Evolutionary conservation across 2,797 vertebrate genomes (phyloP).

Genomic region (Melanotaenia parkinsoni): DNA sequence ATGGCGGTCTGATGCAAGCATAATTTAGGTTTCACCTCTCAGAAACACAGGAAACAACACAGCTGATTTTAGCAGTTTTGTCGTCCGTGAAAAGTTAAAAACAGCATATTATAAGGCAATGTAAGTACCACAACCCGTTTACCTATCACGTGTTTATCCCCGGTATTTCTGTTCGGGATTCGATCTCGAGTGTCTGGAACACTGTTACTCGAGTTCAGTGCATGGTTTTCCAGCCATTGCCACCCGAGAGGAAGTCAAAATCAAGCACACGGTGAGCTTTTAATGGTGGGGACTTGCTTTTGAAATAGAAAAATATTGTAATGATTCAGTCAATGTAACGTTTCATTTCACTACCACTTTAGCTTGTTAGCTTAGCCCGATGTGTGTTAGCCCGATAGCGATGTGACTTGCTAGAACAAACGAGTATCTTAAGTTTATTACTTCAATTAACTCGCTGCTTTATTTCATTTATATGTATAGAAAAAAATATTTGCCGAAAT

Average conservation of each 20-base stretch:
- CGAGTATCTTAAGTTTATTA: not conserved
- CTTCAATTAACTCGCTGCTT: not conserved
- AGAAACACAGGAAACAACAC: not conserved
- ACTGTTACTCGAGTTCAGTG: conserved; percentile 2
- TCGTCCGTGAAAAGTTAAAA: not conserved
- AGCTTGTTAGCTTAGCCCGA: conserved; percentile 64
- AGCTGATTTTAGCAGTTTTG: not conserved
- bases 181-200: conserved; percentile 52
- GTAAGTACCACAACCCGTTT: rapidly evolving
- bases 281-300: not conserved
- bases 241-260: conserved; percentile 24
- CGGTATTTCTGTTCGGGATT: conserved; percentile 53
- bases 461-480: rapidly evolving
- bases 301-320: not conserved
- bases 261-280: rapidly evolving
- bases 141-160: rapidly evolving
- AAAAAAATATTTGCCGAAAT: conserved; percentile 27
- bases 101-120: rapidly evolving
- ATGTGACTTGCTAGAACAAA: conserved; percentile 12
- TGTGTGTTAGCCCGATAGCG: conserved; percentile 44
- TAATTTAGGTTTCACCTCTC: conserved; percentile 19
- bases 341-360: not conserved
- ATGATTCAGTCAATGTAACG: too few species aligned
- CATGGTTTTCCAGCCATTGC: conserved; percentile 52
- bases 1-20: conserved; percentile 61